These are phyloP conservation scores for Pristionchus mayeri DNA, from an alignment of 2,888 invertebrate species.

Conservation along the genomic window DNA sequence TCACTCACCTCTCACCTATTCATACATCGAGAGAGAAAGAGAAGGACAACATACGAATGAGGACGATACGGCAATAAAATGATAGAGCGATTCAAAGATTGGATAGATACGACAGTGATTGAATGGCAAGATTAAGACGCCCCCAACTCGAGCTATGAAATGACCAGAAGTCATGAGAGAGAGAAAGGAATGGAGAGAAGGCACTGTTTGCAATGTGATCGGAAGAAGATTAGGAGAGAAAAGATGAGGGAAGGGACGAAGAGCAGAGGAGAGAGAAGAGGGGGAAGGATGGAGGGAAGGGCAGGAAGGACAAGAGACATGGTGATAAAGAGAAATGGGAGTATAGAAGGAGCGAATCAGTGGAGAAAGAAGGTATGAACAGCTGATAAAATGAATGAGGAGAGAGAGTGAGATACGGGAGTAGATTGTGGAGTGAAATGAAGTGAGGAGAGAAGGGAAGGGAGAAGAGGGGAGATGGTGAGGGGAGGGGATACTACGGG, in stretches of 20 bases:
- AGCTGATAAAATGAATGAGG: constrained; percentile 29
- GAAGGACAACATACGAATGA: not conserved
- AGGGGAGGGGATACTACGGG: constrained; percentile 28
- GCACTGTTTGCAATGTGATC: constrained; percentile 32
- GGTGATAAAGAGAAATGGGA: constrained; percentile 14
- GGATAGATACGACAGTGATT: not conserved
- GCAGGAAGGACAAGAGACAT: constrained; percentile 1
- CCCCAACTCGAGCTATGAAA: not conserved
- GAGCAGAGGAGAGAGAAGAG: not conserved
- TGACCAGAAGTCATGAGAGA: constrained; percentile 5
- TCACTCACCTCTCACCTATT: constrained; percentile 36
- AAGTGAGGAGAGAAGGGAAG: not conserved
- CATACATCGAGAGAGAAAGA: constrained; percentile 3
- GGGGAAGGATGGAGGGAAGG: not conserved
- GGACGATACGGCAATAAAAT: too few relatives aligned
- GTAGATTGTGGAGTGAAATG: not conserved
- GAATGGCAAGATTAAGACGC: not conserved
- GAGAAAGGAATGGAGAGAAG: not conserved
- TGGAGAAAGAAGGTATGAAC: constrained; percentile 16
- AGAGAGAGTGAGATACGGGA: too few relatives aligned
- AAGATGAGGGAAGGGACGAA: constrained; percentile 16
- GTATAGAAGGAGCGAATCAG: not conserved
- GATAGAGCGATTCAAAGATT: not conserved
- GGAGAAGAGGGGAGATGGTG: too few relatives aligned
- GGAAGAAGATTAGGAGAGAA: constrained; percentile 39